Conservation (phyloP, 2,113 vertebrate genomes). For the Mobula birostris region DNA sequence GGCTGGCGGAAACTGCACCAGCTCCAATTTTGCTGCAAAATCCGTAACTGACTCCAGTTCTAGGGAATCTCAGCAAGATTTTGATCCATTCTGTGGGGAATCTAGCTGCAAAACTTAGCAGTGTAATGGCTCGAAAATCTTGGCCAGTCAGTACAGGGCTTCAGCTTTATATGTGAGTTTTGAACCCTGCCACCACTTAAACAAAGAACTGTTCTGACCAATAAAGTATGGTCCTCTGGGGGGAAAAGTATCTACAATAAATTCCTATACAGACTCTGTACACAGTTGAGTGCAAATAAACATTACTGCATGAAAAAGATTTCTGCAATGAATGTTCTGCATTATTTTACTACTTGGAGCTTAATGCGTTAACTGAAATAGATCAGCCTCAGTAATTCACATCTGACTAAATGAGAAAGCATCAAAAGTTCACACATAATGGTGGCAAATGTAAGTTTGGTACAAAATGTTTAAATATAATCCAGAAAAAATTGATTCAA, state of each 20-base stretch:
- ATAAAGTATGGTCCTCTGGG: background rate
- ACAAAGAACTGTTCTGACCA: too few relatives aligned
- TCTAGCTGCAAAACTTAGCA: too few relatives aligned
- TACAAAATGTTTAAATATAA: background rate
- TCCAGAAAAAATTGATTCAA: background rate
- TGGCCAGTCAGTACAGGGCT: too few relatives aligned
- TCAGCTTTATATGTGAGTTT: too few relatives aligned
- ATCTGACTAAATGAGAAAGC: background rate
- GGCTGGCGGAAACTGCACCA: too few relatives aligned
- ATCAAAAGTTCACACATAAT: too few relatives aligned
- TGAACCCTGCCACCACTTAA: too few relatives aligned
- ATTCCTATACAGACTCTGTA: background rate
- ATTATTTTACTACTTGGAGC: background rate
- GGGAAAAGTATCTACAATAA: background rate
- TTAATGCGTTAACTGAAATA: background rate
- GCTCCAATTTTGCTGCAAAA: too few relatives aligned
- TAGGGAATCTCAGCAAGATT: too few relatives aligned
- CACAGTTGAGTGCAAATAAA: background rate
- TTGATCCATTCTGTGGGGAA: too few relatives aligned
- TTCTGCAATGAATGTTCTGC: background rate
- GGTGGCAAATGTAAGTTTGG: background rate
- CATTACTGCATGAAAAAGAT: background rate
- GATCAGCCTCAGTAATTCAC: background rate
- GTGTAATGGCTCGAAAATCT: too few relatives aligned
- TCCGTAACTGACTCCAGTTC: too few relatives aligned